Evolutionary conservation across 2,888 invertebrate genomes (phyloP), one percentile per base, ranked within the genome.

Genomic region (Mesochorus sp.): DNA sequence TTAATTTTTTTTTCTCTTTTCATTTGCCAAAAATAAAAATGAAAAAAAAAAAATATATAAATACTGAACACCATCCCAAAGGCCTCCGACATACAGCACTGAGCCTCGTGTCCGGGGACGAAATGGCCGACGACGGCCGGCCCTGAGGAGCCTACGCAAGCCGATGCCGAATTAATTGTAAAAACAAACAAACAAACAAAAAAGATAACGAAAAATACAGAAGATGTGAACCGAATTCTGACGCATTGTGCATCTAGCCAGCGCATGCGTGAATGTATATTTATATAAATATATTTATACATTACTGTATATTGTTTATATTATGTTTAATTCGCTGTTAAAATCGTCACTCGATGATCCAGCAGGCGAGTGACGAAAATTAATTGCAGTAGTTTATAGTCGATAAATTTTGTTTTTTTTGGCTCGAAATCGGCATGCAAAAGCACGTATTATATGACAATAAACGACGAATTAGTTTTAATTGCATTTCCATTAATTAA

Each of bases 91-190:
- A 90, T 88, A 90, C 87, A 91, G 91, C 92, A 92, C 92, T 90
- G 87, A 91, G 89, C 89, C 91, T 91, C 92, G 92, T 92, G 92
- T 91, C 91, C 91, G 91, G 91, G 91, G 91, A 91, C 89, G 89
- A 78, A 78, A 87, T 87, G 87, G 88, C 87, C 88, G 85, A 88
- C 87, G 88, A 89, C 89, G 88, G 89, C 87, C 89, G 84, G 86
- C 89, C 90, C 89, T 89, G 88, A 87, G 89, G 90, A 89, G 90
- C 88, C 86, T 88, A 82, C 83, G 82, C 85, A 85, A 84, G 71
- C 81, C 81, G 79, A 83, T 81, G 80, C 82, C 84, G 84, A 83
- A 77, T 80, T 79, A 80, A 76, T 62, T 70, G 71, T 39, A 37
- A 72, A 49, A 57, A 57, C 34, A 55, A 72, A 72, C 44, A 44